Conservation (phyloP, 1,140 invertebrate species). For the Schlechtendalia chinensis region DNA sequence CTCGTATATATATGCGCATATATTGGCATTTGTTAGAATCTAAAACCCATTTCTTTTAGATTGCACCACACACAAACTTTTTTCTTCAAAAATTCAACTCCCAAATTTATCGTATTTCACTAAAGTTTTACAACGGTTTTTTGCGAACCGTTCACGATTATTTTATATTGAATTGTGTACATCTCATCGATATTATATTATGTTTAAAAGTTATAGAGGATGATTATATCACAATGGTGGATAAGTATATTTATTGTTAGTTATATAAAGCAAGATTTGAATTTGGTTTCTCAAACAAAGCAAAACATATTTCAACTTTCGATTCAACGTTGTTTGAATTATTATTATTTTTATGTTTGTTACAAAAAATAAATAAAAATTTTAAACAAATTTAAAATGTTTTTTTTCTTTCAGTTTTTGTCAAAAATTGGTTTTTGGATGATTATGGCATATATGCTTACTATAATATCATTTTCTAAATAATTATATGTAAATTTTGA, state of each 20-base stretch:
- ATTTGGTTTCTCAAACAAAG: no score
- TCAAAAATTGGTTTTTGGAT: no score
- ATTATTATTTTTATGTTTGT: no score
- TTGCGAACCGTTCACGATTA: not conserved
- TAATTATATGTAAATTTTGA: not conserved
- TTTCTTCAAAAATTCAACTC: not conserved
- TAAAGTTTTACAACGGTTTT: not conserved
- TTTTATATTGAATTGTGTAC: not conserved
- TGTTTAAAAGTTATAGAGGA: not conserved
- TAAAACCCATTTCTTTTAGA: not conserved
- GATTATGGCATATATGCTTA: not conserved
- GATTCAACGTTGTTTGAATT: no score
- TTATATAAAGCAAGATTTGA: no score
- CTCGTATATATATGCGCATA: not conserved
- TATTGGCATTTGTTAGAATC: slow-evolving; percentile 4
- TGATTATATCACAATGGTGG: not conserved
- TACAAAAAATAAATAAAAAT: no score
- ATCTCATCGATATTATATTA: no score
- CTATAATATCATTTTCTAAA: not conserved
- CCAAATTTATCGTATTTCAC: not conserved
- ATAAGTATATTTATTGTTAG: no score
- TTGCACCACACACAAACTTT: not conserved
- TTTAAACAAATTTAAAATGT: no score
- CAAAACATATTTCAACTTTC: no score
- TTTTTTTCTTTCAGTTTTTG: no score